These are phyloP conservation scores for Myotis lucifugus DNA, from an alignment of 2,113 vertebrate genomes.

Conservation along the genomic window DNA sequence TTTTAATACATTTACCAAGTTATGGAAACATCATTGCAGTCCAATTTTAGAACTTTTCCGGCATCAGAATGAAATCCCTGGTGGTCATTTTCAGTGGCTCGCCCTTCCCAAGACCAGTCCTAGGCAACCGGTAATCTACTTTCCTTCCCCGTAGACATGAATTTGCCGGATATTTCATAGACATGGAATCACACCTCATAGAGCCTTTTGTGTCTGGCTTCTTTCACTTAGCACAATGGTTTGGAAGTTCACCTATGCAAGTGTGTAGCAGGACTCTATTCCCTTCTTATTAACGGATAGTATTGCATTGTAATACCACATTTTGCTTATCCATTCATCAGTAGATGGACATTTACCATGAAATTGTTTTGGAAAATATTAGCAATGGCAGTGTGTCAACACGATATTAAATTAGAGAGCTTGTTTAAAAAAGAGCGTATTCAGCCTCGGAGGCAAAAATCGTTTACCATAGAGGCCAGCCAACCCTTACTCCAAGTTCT, in stretches of 20 bases:
- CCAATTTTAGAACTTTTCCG: background rate
- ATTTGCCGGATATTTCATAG: background rate
- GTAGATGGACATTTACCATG: background rate
- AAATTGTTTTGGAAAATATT: background rate
- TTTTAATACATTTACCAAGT: background rate
- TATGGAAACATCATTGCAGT: too few species aligned
- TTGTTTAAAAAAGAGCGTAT: background rate
- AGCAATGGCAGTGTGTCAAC: background rate
- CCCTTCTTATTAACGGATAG: background rate
- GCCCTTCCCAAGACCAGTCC: background rate
- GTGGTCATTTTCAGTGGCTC: accelerated
- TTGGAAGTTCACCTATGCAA: background rate
- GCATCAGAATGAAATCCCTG: background rate
- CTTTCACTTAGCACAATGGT: background rate
- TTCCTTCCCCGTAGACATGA: background rate
- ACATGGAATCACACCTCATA: background rate
- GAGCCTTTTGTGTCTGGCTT: background rate
- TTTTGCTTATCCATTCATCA: background rate
- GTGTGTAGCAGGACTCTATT: accelerated
- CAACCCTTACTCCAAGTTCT: background rate
- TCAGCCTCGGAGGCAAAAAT: background rate
- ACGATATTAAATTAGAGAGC: background rate
- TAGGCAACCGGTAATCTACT: accelerated
- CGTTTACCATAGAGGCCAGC: background rate
- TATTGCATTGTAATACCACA: background rate